These are phyloP conservation scores for Loripinus fragilis DNA, from an alignment of 2,888 invertebrate genomes.

Conservation along the genomic window DNA sequence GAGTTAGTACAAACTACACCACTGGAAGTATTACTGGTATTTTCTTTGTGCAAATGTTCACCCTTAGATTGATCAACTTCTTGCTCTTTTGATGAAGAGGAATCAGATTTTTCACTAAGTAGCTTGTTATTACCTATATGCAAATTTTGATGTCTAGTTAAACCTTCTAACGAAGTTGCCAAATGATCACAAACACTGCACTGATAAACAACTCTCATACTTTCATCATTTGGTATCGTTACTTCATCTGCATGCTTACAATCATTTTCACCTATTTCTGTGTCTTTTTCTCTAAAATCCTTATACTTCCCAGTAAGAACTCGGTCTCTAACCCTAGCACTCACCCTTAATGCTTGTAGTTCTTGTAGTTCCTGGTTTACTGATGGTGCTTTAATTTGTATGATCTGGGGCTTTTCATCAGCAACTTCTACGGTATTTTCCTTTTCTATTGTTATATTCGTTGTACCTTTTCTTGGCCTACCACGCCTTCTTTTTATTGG, in stretches of 20 bases:
- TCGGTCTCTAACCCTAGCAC: slow-evolving; percentile 13
- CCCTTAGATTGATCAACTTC: slow-evolving; percentile 69
- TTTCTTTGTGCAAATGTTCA: slow-evolving; percentile 72
- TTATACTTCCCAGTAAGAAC: background rate
- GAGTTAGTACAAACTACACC: slow-evolving; percentile 75
- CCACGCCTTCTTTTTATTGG: slow-evolving; percentile 20
- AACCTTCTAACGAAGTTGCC: background rate
- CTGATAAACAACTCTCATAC: background rate
- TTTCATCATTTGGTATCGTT: background rate
- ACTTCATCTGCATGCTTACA: background rate
- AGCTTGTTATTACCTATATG: background rate
- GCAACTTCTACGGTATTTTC: background rate
- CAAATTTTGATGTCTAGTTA: background rate
- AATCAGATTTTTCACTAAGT: slow-evolving; percentile 70
- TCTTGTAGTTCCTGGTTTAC: background rate
- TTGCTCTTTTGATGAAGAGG: slow-evolving; percentile 63
- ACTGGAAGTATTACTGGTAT: slow-evolving; percentile 82
- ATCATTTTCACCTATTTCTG: slow-evolving; percentile 9
- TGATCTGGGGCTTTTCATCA: background rate
- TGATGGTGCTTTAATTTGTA: background rate
- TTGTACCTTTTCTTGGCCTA: slow-evolving; percentile 19
- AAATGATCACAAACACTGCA: slow-evolving; percentile 59
- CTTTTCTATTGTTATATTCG: background rate
- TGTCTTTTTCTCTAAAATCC: slow-evolving; percentile 6
- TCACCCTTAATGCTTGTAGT: background rate